Evolutionary conservation across 2,113 vertebrate genomes (phyloP).

Genomic region (Anhinga anhinga): DNA sequence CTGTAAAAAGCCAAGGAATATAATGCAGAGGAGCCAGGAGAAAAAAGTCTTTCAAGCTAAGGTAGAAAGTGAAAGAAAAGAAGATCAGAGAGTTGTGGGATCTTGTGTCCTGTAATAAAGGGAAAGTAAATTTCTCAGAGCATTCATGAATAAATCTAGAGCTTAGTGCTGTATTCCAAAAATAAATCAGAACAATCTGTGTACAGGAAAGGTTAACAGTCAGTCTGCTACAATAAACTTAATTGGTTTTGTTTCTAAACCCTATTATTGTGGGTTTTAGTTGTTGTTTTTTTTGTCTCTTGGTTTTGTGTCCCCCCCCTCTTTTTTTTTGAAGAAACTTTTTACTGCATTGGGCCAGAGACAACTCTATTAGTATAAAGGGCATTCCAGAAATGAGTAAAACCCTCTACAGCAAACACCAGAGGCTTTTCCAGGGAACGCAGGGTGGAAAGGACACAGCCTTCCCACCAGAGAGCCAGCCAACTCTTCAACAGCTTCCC

Average conservation of each 20-base stretch:
- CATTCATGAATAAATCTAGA: neutral
- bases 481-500: neutral
- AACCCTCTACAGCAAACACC: neutral
- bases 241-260: neutral
- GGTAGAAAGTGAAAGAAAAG: slow-evolving; percentile 7
- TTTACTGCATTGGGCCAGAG: neutral
- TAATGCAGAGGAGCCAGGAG: neutral
- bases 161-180: neutral
- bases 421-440: neutral
- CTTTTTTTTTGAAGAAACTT: neutral
- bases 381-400: neutral
- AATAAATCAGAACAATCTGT: neutral
- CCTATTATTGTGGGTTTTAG: neutral
- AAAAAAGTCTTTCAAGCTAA: neutral
- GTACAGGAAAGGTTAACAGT: neutral
- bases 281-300: neutral
- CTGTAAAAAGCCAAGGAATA: slow-evolving; percentile 9
- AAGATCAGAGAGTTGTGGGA: neutral
- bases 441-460: neutral
- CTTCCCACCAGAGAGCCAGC: neutral
- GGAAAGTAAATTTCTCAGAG: neutral
- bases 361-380: neutral
- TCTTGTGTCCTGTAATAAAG: neutral
- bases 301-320: neutral
- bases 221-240: neutral